A percentile compares a stretch with the other conserved stretches of the same genome.
These are phyloP conservation scores for Bradysia coprophila DNA, from an alignment of 1,140 invertebrate genomes.

Conservation along the genomic window DNA sequence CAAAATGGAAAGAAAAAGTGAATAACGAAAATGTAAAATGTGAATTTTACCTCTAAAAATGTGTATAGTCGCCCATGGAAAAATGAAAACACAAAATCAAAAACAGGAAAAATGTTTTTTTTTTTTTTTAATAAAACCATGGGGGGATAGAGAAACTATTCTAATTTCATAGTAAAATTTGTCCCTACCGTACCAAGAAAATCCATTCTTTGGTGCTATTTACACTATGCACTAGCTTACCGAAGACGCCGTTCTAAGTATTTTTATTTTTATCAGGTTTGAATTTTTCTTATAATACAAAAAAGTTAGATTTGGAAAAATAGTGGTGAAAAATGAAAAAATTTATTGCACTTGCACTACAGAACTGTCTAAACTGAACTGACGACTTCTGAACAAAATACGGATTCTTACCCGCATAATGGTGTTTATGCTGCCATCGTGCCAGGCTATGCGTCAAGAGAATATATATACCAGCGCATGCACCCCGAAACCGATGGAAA, in stretches of 20 bases:
- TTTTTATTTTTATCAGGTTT: background rate
- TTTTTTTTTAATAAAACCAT: background rate
- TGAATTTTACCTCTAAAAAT: too few species aligned
- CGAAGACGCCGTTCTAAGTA: conserved; percentile 9
- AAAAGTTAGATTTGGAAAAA: too few species aligned
- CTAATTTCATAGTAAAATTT: background rate
- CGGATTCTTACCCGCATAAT: background rate
- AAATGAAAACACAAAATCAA: background rate
- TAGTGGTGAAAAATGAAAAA: too few species aligned
- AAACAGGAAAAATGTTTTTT: background rate
- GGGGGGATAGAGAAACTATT: background rate
- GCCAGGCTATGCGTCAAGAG: background rate
- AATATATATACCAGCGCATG: background rate
- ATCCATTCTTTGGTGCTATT: conserved; percentile 24
- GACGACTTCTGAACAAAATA: too few species aligned
- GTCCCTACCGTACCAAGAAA: conserved; percentile 21
- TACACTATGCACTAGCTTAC: conserved; percentile 22
- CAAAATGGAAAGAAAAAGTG: too few species aligned
- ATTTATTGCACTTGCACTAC: background rate
- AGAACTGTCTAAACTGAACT: background rate
- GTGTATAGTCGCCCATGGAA: too few species aligned
- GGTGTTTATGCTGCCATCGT: background rate
- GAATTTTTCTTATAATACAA: too few species aligned
- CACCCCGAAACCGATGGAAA: background rate
- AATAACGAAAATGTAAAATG: too few species aligned